A percentile compares a stretch with the other conserved stretches of the same genome.
Evolutionary conservation across 2,888 invertebrate species (phyloP).

Genomic region (Iphiclides podalirius): DNA sequence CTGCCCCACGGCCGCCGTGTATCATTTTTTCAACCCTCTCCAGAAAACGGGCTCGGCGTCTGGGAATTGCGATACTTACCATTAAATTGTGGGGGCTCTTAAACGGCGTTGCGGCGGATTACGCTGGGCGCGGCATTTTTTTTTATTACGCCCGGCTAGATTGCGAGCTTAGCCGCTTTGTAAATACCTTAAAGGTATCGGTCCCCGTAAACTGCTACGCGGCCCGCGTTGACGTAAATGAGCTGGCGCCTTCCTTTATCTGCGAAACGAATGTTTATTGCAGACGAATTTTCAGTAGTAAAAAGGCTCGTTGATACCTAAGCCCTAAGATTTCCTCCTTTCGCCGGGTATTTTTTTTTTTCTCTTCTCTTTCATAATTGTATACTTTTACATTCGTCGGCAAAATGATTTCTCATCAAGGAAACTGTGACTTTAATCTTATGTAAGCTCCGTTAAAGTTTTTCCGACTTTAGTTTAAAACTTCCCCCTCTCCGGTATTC

Average conservation of each 20-base stretch:
- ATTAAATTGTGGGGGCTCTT: conserved; percentile 74
- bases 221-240: conserved; percentile 73
- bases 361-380: conserved; percentile 42
- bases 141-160: conserved; percentile 57
- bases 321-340: conserved; percentile 38
- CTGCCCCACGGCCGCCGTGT: conserved; percentile 44
- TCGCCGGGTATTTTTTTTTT: conserved; percentile 32
- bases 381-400: conserved; percentile 61
- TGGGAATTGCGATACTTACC: conserved; percentile 75
- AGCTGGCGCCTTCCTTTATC: conserved; percentile 70
- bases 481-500: conserved; percentile 59
- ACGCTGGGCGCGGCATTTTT: conserved; percentile 56
- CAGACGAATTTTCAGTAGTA: conserved; percentile 54
- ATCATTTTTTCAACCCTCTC: conserved; percentile 74
- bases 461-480: conserved; percentile 67
- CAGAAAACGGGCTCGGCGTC: conserved; percentile 54
- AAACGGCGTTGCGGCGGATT: conserved; percentile 67
- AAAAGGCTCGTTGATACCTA: conserved; percentile 55
- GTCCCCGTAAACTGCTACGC: conserved; percentile 64
- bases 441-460: conserved; percentile 64
- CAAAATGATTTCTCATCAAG: conserved; percentile 64
- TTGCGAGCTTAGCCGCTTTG: conserved; percentile 67
- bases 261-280: conserved; percentile 66
- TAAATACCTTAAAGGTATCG: conserved; percentile 77
- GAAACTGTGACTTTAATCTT: conserved; percentile 73